Percentiles rank a stretch among this genome's conserved stretches.
These are phyloP conservation scores for Rotaria macrura DNA, from an alignment of 2,888 invertebrate genomes.

Conservation along the genomic window DNA sequence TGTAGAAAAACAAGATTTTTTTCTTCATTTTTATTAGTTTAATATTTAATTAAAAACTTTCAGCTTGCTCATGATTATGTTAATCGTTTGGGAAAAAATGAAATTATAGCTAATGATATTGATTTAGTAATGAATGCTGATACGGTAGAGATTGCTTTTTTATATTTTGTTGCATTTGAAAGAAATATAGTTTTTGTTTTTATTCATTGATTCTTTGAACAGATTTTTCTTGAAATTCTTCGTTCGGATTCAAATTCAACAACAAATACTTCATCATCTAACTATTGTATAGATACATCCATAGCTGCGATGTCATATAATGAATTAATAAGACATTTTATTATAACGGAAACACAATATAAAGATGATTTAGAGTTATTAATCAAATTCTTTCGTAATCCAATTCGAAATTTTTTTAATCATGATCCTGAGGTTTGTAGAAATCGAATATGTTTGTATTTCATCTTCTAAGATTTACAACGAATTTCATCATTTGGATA, in stretches of 20 bases:
- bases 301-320: background rate
- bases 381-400: slow-evolving; percentile 1
- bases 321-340: slow-evolving; percentile 3
- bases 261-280: background rate
- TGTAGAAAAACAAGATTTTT: background rate
- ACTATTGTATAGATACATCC: background rate
- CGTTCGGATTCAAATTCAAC: background rate
- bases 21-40: background rate
- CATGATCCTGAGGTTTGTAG: background rate
- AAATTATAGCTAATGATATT: background rate
- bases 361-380: slow-evolving; percentile 5
- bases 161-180: background rate
- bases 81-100: background rate
- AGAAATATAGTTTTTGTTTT: background rate
- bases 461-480: too few relatives aligned
- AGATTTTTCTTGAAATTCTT: slow-evolving; percentile 6
- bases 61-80: slow-evolving; percentile 14
- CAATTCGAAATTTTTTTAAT: background rate
- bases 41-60: background rate
- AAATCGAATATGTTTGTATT: too few relatives aligned
- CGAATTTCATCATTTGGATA: too few relatives aligned
- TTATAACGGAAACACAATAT: background rate
- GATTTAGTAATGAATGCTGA: slow-evolving; percentile 1
- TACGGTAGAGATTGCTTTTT: background rate
- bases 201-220: background rate